Conservation (phyloP, 2,888 invertebrate species). For the Alcis repandata region DNA sequence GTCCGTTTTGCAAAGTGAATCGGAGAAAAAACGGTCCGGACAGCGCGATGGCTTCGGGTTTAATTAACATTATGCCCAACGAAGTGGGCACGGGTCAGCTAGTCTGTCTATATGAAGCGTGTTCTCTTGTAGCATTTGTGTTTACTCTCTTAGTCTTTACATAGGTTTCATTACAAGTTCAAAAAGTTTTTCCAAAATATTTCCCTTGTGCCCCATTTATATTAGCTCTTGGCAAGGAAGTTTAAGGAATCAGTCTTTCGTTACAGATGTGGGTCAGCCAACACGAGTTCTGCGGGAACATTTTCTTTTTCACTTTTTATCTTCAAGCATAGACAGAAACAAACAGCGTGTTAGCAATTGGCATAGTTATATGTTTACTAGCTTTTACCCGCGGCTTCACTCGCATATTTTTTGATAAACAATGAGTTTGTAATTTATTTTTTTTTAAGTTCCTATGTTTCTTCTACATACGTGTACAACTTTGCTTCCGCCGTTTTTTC, state of each 20-base stretch:
- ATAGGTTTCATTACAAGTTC: neutral
- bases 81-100: too few species aligned
- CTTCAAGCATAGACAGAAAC: conserved; percentile 60
- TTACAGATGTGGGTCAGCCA: conserved; percentile 65
- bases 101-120: too few species aligned
- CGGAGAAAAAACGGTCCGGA: too few species aligned
- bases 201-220: conserved; percentile 15
- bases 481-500: too few species aligned
- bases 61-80: too few species aligned
- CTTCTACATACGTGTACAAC: too few species aligned
- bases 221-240: conserved; percentile 54
- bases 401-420: too few species aligned
- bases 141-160: neutral
- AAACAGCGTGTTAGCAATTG: conserved; percentile 61
- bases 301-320: conserved; percentile 54
- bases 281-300: conserved; percentile 39
- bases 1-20: too few species aligned
- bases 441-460: too few species aligned
- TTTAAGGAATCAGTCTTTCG: conserved; percentile 51
- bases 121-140: neutral
- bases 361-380: conserved; percentile 61
- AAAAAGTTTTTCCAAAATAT: conserved; percentile 4
- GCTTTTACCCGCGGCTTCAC: too few species aligned
- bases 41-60: too few species aligned
- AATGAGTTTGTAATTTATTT: too few species aligned